Conservation (phyloP, 2,888 invertebrate genomes). For the Ashinkailepas kermadecensis region DNA sequence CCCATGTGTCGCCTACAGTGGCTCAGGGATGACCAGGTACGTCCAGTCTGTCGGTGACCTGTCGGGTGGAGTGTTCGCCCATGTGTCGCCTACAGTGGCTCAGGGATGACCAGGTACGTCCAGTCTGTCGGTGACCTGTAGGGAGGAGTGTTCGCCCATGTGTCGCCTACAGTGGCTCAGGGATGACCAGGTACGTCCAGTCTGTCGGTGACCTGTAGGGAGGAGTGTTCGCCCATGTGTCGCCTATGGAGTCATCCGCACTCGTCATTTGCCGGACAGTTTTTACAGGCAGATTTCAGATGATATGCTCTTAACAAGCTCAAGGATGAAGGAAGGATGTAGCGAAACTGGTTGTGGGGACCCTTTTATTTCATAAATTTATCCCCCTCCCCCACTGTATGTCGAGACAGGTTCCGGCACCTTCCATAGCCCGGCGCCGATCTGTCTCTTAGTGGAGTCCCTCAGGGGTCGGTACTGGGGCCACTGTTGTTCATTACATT, state of each 20-base stretch:
- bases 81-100: slow-evolving; percentile 75
- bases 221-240: slow-evolving; percentile 82
- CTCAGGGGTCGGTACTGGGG: too few relatives aligned
- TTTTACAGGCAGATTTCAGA: too few relatives aligned
- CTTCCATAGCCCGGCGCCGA: too few relatives aligned
- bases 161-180: slow-evolving; percentile 80
- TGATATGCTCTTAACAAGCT: too few relatives aligned
- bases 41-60: slow-evolving; percentile 58
- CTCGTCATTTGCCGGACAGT: too few relatives aligned
- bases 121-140: slow-evolving; percentile 63
- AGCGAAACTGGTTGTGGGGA: too few relatives aligned
- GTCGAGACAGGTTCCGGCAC: too few relatives aligned
- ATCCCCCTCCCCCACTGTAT: too few relatives aligned
- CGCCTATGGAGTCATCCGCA: slow-evolving; percentile 39
- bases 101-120: slow-evolving; percentile 56
- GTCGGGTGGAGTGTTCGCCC: slow-evolving; percentile 83
- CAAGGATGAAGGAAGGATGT: too few relatives aligned
- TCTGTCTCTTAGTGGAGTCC: too few relatives aligned
- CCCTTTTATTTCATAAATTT: too few relatives aligned
- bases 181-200: slow-evolving; percentile 54
- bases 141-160: slow-evolving; percentile 78
- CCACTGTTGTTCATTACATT: too few relatives aligned
- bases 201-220: slow-evolving; percentile 67
- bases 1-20: slow-evolving; percentile 77
- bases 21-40: slow-evolving; percentile 61